Evolutionary conservation across 2,113 vertebrate species (phyloP).

Genomic region (Mungos mungo): DNA sequence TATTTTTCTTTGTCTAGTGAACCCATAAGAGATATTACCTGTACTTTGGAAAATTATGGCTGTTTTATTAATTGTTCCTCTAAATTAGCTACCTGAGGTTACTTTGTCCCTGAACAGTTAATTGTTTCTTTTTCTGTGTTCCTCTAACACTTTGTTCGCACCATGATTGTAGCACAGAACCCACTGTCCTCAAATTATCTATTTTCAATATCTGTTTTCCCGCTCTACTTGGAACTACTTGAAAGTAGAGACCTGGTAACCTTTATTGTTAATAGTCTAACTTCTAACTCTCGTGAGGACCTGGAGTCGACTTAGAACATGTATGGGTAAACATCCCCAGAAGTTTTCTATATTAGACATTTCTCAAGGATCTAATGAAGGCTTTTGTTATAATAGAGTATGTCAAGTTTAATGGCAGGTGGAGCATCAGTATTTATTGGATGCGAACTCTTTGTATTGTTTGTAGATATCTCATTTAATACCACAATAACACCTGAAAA

Average conservation of each 20-base stretch:
- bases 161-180: conserved; percentile 2
- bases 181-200: not conserved
- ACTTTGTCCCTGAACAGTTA: conserved; percentile 50
- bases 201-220: not conserved
- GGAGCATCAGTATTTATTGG: not conserved
- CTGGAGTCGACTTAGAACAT: not conserved
- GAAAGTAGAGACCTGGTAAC: not conserved
- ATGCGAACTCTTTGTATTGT: not conserved
- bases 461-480: not conserved
- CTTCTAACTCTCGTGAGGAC: not conserved
- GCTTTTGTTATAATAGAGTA: not conserved
- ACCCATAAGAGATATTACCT: not conserved
- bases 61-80: conserved; percentile 57
- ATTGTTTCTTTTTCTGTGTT: conserved; percentile 56
- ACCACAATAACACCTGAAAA: not conserved
- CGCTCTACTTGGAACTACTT: not conserved
- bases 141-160: not conserved
- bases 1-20: conserved; percentile 33
- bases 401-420: not conserved
- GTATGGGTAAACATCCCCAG: not conserved
- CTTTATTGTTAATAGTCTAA: not conserved
- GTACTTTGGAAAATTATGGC: not conserved
- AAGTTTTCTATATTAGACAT: not conserved
- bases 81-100: conserved; percentile 60
- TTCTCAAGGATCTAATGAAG: not conserved